Evolutionary conservation across 1,140 invertebrate species (phyloP).

Genomic region (Trichomalopsis sarcophagae): DNA sequence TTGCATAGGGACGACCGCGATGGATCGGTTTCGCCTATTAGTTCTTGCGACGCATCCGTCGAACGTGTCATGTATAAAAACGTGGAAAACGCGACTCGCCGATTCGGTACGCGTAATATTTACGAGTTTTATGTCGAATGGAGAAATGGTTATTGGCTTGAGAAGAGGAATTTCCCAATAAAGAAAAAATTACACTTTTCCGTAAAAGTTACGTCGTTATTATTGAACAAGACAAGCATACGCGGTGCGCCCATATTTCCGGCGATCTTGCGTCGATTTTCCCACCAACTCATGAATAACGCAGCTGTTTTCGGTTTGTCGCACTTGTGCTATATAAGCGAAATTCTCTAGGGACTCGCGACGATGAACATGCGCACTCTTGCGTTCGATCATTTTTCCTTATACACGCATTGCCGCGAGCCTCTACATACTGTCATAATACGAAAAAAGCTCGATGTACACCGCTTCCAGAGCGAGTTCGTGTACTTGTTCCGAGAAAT

Average conservation of each 20-base stretch:
- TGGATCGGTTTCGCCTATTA: slow-evolving; percentile 32
- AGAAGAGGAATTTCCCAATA: too few relatives aligned
- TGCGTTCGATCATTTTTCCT: slow-evolving; percentile 37
- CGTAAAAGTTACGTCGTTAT: neutral
- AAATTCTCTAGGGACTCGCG: slow-evolving; percentile 7
- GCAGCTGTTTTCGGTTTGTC: slow-evolving; percentile 29
- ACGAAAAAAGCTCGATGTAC: too few relatives aligned
- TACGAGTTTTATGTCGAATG: slow-evolving; percentile 7
- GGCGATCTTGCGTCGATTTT: neutral
- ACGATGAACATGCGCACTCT: slow-evolving; percentile 25
- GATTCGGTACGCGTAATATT: neutral
- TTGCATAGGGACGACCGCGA: slow-evolving; percentile 21
- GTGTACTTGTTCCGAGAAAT: slow-evolving; percentile 2
- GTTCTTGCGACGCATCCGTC: slow-evolving; percentile 31
- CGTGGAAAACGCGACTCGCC: slow-evolving; percentile 16
- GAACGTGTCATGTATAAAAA: neutral
- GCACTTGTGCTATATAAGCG: slow-evolving; percentile 7
- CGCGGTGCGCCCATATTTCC: neutral
- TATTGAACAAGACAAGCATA: neutral
- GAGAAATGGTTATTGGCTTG: neutral
- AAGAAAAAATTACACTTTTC: too few relatives aligned
- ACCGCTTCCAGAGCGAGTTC: neutral
- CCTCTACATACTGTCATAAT: neutral
- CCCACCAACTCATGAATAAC: neutral
- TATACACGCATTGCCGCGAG: neutral